These are phyloP conservation scores for Chalcis sispes DNA, from an alignment of 2,888 invertebrate genomes.

Conservation along the genomic window DNA sequence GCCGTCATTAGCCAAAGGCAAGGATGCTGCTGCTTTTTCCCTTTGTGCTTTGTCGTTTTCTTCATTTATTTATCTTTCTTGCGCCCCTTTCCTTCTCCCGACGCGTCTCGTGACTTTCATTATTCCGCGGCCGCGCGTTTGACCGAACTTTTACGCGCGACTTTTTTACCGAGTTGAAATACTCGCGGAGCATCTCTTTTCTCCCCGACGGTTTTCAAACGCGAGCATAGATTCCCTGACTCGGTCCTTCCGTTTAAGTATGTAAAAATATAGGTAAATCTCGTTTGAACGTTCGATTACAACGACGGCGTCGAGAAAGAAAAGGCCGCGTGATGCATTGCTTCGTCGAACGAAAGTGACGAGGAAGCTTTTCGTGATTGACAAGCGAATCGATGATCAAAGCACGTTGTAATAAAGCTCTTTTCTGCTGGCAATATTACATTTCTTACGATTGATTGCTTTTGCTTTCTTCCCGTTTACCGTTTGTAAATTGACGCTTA, in stretches of 20 bases:
- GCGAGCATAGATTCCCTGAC: conserved; percentile 38
- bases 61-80: conserved; percentile 71
- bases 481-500: background rate
- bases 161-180: background rate
- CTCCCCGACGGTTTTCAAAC: conserved; percentile 14
- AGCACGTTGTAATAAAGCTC: conserved; percentile 45
- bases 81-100: conserved; percentile 59
- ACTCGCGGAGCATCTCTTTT: background rate
- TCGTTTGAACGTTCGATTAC: too few species aligned
- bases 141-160: background rate
- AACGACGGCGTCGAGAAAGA: too few species aligned
- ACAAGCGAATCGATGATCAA: conserved; percentile 43
- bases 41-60: conserved; percentile 68
- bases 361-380: conserved; percentile 49
- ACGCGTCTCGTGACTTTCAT: background rate
- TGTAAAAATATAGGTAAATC: too few species aligned
- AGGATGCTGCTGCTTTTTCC: conserved; percentile 69
- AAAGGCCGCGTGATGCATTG: conserved; percentile 51
- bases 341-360: conserved; percentile 53
- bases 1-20: conserved; percentile 68
- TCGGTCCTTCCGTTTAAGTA: background rate
- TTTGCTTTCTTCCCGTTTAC: background rate
- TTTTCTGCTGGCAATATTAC: conserved; percentile 17
- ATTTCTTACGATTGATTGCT: conserved; percentile 33
- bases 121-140: background rate